These are phyloP conservation scores for Hofmannophila pseudospretella DNA, from an alignment of 2,888 invertebrate species.

Conservation along the genomic window DNA sequence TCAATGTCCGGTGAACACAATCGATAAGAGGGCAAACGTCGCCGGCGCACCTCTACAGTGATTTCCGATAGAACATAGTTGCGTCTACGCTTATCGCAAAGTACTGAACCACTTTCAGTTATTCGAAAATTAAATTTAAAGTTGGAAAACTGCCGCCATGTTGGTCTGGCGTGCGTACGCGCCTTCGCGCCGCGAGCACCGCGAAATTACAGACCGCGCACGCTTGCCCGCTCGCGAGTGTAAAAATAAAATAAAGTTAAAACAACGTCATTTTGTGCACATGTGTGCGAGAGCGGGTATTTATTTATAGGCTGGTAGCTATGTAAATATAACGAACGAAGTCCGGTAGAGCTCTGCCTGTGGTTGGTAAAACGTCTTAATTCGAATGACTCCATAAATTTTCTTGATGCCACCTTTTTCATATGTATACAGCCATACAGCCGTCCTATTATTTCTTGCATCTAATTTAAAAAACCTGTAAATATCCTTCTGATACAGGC, in stretches of 20 bases:
- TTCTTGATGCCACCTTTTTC: constrained; percentile 10
- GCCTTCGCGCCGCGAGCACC: constrained; percentile 73
- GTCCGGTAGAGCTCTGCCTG: constrained; percentile 58
- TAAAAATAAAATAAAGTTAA: constrained; percentile 78
- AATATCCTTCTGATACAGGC: no score
- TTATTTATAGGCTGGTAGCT: constrained; percentile 77
- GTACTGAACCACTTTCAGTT: constrained; percentile 34
- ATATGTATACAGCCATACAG: no score
- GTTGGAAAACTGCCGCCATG: constrained; percentile 58
- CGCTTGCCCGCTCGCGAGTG: constrained; percentile 61
- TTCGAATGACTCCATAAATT: constrained; percentile 42
- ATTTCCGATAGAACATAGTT: constrained; percentile 40
- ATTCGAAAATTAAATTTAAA: constrained; percentile 44
- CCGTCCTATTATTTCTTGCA: no score
- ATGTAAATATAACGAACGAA: constrained; percentile 70
- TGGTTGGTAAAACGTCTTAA: constrained; percentile 73
- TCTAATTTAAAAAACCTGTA: no score
- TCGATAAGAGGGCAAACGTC: constrained; percentile 35
- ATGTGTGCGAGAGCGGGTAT: constrained; percentile 73
- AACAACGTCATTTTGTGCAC: constrained; percentile 74
- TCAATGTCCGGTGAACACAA: constrained; percentile 40
- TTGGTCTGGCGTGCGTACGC: constrained; percentile 69
- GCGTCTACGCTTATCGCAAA: constrained; percentile 36
- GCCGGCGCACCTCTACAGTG: constrained; percentile 33
- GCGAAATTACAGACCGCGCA: constrained; percentile 73